Conservation (phyloP, 2,797 vertebrate species). For the Channallabes apus region DNA sequence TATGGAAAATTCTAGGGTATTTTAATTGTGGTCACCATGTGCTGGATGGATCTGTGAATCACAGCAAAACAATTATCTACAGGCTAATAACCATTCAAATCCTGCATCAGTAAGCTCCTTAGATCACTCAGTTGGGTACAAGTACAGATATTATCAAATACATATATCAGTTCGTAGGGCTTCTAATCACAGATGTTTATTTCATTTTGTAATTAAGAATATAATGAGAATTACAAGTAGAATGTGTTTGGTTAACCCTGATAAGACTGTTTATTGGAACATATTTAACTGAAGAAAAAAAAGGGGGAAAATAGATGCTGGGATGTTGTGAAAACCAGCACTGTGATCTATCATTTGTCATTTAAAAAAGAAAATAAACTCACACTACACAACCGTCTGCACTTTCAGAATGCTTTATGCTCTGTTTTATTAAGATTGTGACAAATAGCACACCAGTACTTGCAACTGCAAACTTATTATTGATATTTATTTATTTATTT, state of each 20-base stretch:
- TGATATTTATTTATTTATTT: slow-evolving; percentile 3
- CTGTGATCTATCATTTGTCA: slow-evolving; percentile 25
- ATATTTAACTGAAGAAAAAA: not conserved
- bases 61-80: slow-evolving; percentile 14
- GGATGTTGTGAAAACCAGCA: not conserved
- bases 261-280: slow-evolving; percentile 16
- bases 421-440: slow-evolving; percentile 7
- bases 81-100: slow-evolving; percentile 23
- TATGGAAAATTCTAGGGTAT: not conserved
- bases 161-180: slow-evolving; percentile 3
- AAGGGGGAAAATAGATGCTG: not conserved
- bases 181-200: slow-evolving; percentile 32
- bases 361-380: not conserved
- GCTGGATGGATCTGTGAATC: slow-evolving; percentile 14
- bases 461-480: slow-evolving; percentile 7
- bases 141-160: slow-evolving; percentile 25
- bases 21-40: not conserved
- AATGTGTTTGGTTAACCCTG: not conserved
- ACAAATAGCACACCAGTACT: slow-evolving; percentile 21
- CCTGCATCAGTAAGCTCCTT: slow-evolving; percentile 7
- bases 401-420: slow-evolving; percentile 25
- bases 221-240: slow-evolving; percentile 21
- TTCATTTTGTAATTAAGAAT: slow-evolving; percentile 20
- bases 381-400: not conserved
- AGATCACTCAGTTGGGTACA: slow-evolving; percentile 4